Evolutionary conservation across 2,797 vertebrate genomes (phyloP), one percentile per base, ranked within the genome.

Genomic region (Cryptoprocta ferox): DNA sequence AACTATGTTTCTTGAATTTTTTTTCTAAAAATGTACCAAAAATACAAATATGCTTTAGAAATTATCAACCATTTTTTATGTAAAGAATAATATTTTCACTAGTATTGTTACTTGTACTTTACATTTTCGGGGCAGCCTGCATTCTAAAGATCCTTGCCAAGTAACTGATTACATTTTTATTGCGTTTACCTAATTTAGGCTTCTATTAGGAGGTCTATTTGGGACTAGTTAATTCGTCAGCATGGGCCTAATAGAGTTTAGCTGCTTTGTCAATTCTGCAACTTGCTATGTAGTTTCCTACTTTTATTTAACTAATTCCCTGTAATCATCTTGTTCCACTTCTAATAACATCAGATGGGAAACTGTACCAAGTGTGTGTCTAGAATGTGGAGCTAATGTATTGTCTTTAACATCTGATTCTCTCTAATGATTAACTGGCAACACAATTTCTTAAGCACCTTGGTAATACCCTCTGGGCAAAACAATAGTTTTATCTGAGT

Each of bases 191-290:
- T 81, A 50, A 56, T 73, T 91, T 71, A 71, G n/a, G 14, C n/a
- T 70, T 65, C 88, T 91, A 63, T 85, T 92, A 65, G 26, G 63
- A 92, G 13, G 50, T 92, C 92, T 89, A 50, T 91, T 84, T 70
- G 94, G 90, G 83, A 91, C 35, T 82, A 56, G 35, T 95, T 95
- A 94, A 94, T 93, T 92, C 35, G 0, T 90, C 32, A 79, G 8
- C 61, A 21, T 2, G 13, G 63, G 26, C 13, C 76, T 95, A 92
- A 94, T 63, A 63, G 14, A 28, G 19, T 82, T 87, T 90, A 91
- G 85, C 42, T 88, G 16, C 30, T 50, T 68, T 79, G 92, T 97
- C 68, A 78, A 39, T 95, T 89, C 50, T 94, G 15, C 12, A 35
- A 48, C 63, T 89, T 88, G 45, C 39, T 61, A 32, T 14, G n/a